These are phyloP conservation scores for Lepeophtheirus salmonis DNA, from an alignment of 1,140 invertebrate species.

Conservation along the genomic window DNA sequence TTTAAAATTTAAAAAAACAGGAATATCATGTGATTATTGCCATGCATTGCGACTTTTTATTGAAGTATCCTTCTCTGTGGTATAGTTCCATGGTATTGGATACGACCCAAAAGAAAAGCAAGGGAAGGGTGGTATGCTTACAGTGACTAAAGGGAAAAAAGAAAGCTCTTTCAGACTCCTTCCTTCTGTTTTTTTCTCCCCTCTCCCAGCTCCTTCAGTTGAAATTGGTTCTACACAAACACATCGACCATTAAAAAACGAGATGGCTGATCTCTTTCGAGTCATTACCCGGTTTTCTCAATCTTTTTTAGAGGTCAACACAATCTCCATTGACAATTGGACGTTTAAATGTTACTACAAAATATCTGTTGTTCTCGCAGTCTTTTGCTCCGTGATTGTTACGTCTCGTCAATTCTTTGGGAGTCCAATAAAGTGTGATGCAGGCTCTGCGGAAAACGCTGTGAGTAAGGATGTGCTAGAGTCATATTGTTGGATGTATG, in stretches of 20 bases:
- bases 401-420: slow-evolving; percentile 18
- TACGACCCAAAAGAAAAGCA: no score
- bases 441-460: slow-evolving; percentile 4
- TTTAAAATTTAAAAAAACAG: no score
- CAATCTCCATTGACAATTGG: slow-evolving; percentile 17
- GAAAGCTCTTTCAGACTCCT: not conserved
- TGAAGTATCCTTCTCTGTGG: no score
- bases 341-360: slow-evolving; percentile 15
- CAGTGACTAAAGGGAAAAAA: not conserved
- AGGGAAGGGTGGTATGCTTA: no score
- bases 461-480: slow-evolving; percentile 10
- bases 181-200: not conserved
- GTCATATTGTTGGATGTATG: slow-evolving; percentile 18
- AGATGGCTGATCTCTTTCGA: not conserved
- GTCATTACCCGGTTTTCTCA: not conserved
- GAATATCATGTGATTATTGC: no score
- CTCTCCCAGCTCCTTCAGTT: not conserved
- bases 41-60: no score
- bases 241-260: not conserved
- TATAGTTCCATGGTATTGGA: no score
- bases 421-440: slow-evolving; percentile 17
- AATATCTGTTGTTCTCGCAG: not conserved
- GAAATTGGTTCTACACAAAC: no score
- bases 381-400: slow-evolving; percentile 13
- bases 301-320: slow-evolving; percentile 11